A percentile compares a stretch with the other conserved stretches of the same genome.
Evolutionary conservation across 2,113 vertebrate species (phyloP).

Genomic region (Oceanodroma tethys): DNA sequence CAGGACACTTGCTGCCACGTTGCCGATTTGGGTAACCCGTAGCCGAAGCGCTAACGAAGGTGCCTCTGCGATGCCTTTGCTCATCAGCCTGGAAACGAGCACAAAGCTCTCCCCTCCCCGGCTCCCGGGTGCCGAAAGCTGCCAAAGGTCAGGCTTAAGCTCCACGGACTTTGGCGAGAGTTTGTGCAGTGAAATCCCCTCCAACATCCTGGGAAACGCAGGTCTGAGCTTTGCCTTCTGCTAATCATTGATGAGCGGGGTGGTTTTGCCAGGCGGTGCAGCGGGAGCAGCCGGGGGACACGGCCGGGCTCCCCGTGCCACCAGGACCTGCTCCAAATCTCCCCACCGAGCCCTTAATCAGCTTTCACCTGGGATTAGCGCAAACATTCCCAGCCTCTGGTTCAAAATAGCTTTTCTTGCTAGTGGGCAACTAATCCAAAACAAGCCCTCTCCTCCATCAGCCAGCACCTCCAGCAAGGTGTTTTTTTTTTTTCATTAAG

Average conservation of each 20-base stretch:
- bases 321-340: slow-evolving; percentile 20
- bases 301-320: background rate
- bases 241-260: accelerated
- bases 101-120: background rate
- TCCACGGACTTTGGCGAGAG: background rate
- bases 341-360: slow-evolving; percentile 40
- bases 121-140: background rate
- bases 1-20: background rate
- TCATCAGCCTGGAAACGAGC: background rate
- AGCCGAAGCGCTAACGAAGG: background rate
- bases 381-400: slow-evolving; percentile 46
- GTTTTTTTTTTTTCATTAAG: background rate
- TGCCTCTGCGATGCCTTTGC: background rate
- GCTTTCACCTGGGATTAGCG: slow-evolving; percentile 54
- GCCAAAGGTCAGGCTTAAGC: background rate
- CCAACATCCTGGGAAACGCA: background rate
- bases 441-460: background rate
- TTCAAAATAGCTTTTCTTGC: slow-evolving; percentile 48
- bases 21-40: accelerated
- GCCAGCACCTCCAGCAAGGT: background rate
- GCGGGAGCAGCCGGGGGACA: background rate
- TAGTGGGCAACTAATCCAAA: background rate
- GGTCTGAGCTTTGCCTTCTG: background rate
- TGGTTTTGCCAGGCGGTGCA: background rate
- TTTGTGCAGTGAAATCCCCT: background rate